Evolutionary conservation across 2,888 invertebrate genomes (phyloP).

Genomic region (Myopa testacea): DNA sequence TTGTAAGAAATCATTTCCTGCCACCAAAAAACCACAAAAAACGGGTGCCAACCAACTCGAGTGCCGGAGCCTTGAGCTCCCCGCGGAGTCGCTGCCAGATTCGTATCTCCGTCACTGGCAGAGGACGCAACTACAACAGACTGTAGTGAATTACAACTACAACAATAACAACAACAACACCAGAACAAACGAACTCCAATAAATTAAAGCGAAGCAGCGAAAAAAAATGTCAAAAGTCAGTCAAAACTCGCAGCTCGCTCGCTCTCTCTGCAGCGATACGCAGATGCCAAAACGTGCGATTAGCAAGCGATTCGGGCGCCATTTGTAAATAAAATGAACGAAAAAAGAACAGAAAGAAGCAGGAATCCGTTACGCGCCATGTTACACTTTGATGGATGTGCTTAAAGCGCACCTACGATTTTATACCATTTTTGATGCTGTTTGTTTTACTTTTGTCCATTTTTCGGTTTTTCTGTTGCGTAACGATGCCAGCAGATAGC

Average conservation of each 20-base stretch:
- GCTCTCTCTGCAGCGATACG: slow-evolving; percentile 16
- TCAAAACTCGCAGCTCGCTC: slow-evolving; percentile 49
- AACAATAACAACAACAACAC: slow-evolving; percentile 8
- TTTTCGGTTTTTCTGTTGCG: slow-evolving; percentile 14
- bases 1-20: background rate
- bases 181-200: slow-evolving; percentile 4
- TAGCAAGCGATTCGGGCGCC: slow-evolving; percentile 45
- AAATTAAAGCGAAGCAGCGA: background rate
- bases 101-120: slow-evolving; percentile 1
- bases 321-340: slow-evolving; percentile 15
- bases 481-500: slow-evolving; percentile 32
- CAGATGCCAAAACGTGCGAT: slow-evolving; percentile 41
- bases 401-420: slow-evolving; percentile 20
- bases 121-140: background rate
- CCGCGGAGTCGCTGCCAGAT: slow-evolving; percentile 24
- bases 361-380: slow-evolving; percentile 13
- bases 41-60: too few relatives aligned
- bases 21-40: background rate
- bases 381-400: slow-evolving; percentile 33
- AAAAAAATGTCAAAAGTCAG: slow-evolving; percentile 56
- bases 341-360: background rate
- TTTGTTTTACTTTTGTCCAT: background rate
- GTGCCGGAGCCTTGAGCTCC: background rate
- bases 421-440: background rate
- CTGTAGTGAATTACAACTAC: background rate